These are phyloP conservation scores for Pherbina coryleti DNA, from an alignment of 2,888 invertebrate genomes.

Conservation along the genomic window DNA sequence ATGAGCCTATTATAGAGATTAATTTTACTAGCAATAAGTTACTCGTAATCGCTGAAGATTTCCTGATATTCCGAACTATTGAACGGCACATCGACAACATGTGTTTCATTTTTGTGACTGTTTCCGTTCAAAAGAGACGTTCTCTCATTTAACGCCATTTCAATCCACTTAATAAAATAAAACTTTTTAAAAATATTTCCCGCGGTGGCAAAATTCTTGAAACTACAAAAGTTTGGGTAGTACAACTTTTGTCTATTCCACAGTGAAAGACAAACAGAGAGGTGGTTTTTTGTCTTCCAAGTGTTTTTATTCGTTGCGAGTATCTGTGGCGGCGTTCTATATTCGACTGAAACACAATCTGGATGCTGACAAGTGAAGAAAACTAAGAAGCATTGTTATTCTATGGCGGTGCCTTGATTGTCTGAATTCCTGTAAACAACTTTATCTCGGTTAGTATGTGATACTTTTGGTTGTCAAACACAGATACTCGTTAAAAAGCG, in stretches of 20 bases:
- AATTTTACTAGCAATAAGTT: conserved; percentile 52
- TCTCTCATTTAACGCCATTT: conserved; percentile 59
- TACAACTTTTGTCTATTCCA: conserved; percentile 31
- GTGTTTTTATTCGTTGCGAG: not conserved
- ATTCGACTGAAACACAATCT: not conserved
- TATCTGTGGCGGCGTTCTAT: not conserved
- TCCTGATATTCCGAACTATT: conserved; percentile 57
- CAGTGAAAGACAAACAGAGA: not conserved
- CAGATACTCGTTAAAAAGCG: not conserved
- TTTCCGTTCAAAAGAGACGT: conserved; percentile 54
- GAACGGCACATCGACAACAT: conserved; percentile 57
- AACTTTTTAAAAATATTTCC: conserved; percentile 26
- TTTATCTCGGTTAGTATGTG: conserved; percentile 55
- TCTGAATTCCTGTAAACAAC: conserved; percentile 62
- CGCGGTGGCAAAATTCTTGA: conserved; percentile 42
- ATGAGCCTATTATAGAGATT: not conserved
- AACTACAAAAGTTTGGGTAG: conserved; percentile 29
- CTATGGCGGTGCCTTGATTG: not conserved
- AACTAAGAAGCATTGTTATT: conserved; percentile 5
- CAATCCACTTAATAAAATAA: conserved; percentile 30
- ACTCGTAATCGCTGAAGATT: conserved; percentile 58
- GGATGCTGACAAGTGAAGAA: not conserved
- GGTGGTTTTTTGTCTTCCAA: not conserved
- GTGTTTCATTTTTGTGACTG: conserved; percentile 46
- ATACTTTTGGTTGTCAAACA: not conserved